Evolutionary conservation across 2,888 invertebrate genomes (phyloP).

Genomic region (Cephus spinipes): DNA sequence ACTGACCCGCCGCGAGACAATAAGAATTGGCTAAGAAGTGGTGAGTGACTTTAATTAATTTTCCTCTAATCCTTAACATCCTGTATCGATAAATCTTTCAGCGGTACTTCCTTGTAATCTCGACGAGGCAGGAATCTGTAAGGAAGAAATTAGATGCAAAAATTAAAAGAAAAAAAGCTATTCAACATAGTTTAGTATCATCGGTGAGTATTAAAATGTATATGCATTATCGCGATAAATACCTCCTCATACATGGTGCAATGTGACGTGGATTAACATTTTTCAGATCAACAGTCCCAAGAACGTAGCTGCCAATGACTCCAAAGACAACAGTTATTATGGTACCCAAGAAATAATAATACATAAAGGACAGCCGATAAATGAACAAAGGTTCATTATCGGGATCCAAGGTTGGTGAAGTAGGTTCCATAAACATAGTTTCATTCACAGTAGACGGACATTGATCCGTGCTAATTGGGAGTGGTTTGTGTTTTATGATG

Average conservation of each 20-base stretch:
- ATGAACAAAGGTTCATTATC: slow-evolving; percentile 66
- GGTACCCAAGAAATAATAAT: slow-evolving; percentile 75
- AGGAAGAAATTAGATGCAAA: background rate
- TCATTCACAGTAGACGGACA: slow-evolving; percentile 43
- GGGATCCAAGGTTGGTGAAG: slow-evolving; percentile 2
- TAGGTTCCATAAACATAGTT: slow-evolving; percentile 24
- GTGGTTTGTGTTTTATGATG: slow-evolving; percentile 30
- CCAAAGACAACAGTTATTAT: slow-evolving; percentile 72
- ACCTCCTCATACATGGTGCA: slow-evolving; percentile 70
- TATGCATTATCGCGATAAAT: background rate
- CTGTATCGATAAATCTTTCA: slow-evolving; percentile 24
- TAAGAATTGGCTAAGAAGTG: background rate
- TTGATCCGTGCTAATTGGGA: slow-evolving; percentile 43
- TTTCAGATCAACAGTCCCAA: slow-evolving; percentile 69
- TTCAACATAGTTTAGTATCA: background rate
- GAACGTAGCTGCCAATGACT: slow-evolving; percentile 73
- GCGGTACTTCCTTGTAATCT: slow-evolving; percentile 38
- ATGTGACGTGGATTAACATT: slow-evolving; percentile 73
- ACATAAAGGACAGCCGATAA: slow-evolving; percentile 77
- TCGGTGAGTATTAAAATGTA: background rate
- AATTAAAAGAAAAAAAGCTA: background rate
- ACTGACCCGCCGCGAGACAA: background rate
- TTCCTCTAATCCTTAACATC: background rate
- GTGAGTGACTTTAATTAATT: background rate
- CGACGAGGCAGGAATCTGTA: slow-evolving; percentile 37